Evolutionary conservation across 2,113 vertebrate genomes (phyloP).

Genomic region (Microtus richardsoni): DNA sequence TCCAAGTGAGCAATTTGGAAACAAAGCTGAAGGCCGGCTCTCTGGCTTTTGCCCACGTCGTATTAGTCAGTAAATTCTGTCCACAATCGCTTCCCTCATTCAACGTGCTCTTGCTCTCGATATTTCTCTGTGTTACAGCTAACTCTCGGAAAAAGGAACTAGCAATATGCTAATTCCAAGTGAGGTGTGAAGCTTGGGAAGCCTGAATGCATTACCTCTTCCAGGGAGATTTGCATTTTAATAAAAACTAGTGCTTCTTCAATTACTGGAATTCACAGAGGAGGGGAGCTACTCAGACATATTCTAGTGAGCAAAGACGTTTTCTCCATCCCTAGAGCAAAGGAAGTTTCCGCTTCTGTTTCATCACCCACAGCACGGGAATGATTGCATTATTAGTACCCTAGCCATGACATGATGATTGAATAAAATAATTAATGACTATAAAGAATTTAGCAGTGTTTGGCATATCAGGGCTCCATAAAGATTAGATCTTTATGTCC

Average conservation of each 20-base stretch:
- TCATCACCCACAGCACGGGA: neutral
- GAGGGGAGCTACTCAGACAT: neutral
- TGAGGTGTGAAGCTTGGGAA: slow-evolving; percentile 41
- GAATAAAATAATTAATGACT: slow-evolving; percentile 35
- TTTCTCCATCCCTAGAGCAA: slow-evolving; percentile 26
- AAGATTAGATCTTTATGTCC: slow-evolving; percentile 33
- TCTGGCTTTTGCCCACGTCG: neutral
- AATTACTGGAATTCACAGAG: neutral
- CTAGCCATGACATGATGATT: slow-evolving; percentile 13
- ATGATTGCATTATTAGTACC: neutral
- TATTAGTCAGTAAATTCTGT: neutral
- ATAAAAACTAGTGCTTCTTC: slow-evolving; percentile 45
- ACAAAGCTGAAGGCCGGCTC: neutral
- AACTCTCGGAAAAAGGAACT: slow-evolving; percentile 52
- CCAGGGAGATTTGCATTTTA: slow-evolving; percentile 38
- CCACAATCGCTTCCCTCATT: neutral
- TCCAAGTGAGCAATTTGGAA: slow-evolving; percentile 14
- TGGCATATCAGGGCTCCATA: slow-evolving; percentile 23
- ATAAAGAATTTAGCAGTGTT: slow-evolving; percentile 47
- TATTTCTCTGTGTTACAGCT: slow-evolving; percentile 19
- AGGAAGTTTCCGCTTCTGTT: slow-evolving; percentile 14
- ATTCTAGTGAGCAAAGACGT: slow-evolving; percentile 14
- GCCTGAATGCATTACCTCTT: slow-evolving; percentile 36
- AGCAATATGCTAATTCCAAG: slow-evolving; percentile 10
- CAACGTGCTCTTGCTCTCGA: neutral